phyloP scores from a whole-genome alignment of 2,797 vertebrate species.

The Buceros bicornis region DNA sequence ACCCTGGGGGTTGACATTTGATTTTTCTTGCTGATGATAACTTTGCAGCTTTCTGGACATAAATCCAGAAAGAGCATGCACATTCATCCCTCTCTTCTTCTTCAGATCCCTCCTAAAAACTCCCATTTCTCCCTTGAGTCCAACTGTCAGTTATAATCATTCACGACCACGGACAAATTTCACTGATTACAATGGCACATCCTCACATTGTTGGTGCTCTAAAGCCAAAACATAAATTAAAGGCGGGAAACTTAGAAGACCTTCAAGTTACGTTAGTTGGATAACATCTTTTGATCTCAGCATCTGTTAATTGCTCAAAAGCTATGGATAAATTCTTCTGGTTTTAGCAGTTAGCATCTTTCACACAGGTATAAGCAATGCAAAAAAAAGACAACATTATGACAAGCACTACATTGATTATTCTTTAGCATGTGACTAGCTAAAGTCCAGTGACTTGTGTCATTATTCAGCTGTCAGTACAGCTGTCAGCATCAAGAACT shows the following conservation, averaged over 20 bases:
- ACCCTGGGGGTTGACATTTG: not conserved
- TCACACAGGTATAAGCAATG: not conserved
- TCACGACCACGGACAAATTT: not conserved
- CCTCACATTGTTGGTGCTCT: not conserved
- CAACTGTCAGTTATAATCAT: not conserved
- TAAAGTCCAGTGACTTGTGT: not conserved
- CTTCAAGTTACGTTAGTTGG: not conserved
- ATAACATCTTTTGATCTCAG: not conserved
- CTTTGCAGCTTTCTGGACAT: not conserved
- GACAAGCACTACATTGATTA: not conserved
- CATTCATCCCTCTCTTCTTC: not conserved
- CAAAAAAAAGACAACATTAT: not conserved
- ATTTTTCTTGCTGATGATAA: not conserved
- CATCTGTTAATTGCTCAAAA: not conserved
- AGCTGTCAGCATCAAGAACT: not conserved
- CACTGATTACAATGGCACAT: not conserved
- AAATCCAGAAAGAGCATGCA: not conserved
- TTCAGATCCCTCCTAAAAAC: not conserved
- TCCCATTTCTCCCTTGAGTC: not conserved
- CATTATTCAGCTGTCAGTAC: not conserved
- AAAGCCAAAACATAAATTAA: not conserved
- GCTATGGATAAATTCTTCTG: not conserved
- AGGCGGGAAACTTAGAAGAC: not conserved
- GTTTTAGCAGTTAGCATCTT: not conserved
- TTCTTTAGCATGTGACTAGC: not conserved